phyloP scores from a whole-genome alignment of 1,140 invertebrate species.

The Sitodiplosis mosellana region DNA sequence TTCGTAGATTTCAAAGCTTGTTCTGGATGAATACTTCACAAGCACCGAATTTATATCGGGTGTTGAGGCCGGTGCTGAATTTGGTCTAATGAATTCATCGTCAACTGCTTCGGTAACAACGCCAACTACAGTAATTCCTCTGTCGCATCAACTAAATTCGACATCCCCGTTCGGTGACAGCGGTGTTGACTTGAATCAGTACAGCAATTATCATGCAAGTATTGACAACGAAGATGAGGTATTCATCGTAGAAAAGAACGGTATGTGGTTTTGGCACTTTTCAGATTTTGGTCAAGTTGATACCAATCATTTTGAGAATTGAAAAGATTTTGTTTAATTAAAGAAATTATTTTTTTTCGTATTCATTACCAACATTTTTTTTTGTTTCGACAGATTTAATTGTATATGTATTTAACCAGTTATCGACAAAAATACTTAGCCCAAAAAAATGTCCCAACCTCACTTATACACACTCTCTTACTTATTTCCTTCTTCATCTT shows the following conservation, averaged over 20 bases:
- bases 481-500: no score
- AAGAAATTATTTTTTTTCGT: no score
- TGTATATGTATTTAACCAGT: no score
- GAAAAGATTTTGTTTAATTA: no score
- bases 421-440: no score
- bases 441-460: no score
- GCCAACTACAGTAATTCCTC: constrained; percentile 18
- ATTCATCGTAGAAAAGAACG: constrained; percentile 12
- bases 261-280: constrained; percentile 4
- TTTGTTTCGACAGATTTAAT: no score
- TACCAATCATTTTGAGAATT: no score
- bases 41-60: constrained; percentile 23
- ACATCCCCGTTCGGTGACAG: constrained; percentile 18
- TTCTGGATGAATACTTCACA: constrained; percentile 65
- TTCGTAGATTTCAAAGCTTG: constrained; percentile 73
- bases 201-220: constrained; percentile 9
- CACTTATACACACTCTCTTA: no score
- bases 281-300: no score
- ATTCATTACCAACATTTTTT: no score
- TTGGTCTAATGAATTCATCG: constrained; percentile 10
- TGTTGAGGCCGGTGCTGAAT: constrained; percentile 21
- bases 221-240: constrained; percentile 21
- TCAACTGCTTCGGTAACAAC: constrained; percentile 16
- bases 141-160: constrained; percentile 6
- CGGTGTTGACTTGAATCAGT: constrained; percentile 18